These are phyloP conservation scores for Jordanella pulchra DNA, from an alignment of 2,797 vertebrate species.

Conservation along the genomic window DNA sequence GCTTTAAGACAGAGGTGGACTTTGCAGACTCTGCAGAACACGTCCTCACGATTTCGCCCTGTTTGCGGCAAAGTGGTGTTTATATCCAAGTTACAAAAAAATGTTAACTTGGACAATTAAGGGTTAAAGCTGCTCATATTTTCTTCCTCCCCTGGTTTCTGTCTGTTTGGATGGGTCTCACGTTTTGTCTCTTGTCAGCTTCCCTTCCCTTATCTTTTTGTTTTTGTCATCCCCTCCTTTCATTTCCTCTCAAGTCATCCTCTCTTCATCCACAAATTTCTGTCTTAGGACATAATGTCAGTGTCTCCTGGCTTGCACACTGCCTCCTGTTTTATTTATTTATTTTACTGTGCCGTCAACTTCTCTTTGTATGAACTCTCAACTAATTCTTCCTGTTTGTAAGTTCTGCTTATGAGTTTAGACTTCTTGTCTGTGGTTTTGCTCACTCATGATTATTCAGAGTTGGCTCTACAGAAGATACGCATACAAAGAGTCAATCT, in stretches of 20 bases:
- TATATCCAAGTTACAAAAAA: no score
- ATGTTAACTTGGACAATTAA: no score
- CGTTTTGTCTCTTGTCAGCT: conserved; percentile 44
- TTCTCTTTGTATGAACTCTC: conserved; percentile 21
- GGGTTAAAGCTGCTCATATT: conserved; percentile 23
- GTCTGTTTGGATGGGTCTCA: conserved; percentile 40
- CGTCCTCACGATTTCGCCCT: no score
- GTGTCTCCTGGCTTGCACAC: conserved; percentile 19
- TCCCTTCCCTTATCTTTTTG: conserved; percentile 10
- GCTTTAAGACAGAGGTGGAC: no score
- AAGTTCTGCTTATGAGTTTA: conserved; percentile 14
- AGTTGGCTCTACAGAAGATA: conserved; percentile 8
- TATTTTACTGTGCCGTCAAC: conserved; percentile 18
- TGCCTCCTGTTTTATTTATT: not conserved
- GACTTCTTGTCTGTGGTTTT: conserved; percentile 22
- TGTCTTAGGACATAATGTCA: conserved; percentile 43
- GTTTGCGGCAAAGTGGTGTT: no score
- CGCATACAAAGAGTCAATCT: conserved; percentile 1
- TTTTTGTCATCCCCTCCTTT: conserved; percentile 24
- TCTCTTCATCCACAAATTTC: conserved; percentile 42
- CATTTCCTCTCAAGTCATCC: conserved; percentile 45
- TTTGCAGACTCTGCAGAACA: no score
- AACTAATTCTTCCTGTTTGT: conserved; percentile 6
- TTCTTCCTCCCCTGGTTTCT: conserved; percentile 37
- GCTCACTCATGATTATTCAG: conserved; percentile 37